Evolutionary conservation across 2,797 vertebrate species (phyloP).

Genomic region (Adelosebastes latens): DNA sequence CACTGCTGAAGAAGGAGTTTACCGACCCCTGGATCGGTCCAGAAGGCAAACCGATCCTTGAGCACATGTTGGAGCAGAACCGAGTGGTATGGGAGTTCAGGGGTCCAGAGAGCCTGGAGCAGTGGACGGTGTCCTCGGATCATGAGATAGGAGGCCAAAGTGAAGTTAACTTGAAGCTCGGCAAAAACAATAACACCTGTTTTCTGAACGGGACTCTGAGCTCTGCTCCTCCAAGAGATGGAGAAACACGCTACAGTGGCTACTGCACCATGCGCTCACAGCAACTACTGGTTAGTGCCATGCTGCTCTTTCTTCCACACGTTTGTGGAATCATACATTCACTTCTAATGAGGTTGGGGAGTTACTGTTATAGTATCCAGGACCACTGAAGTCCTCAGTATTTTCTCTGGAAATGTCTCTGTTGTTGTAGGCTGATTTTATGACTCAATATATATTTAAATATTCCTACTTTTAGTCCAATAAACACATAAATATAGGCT

Average conservation of each 20-base stretch:
- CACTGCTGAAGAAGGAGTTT: conserved; percentile 83
- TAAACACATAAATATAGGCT: not conserved
- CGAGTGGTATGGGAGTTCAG: conserved; percentile 91
- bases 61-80: conserved; percentile 88
- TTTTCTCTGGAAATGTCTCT: not conserved
- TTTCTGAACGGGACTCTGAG: conserved; percentile 89
- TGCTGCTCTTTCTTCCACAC: not conserved
- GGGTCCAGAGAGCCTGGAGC: conserved; percentile 86
- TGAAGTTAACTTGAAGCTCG: conserved; percentile 84
- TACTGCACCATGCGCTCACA: conserved; percentile 90
- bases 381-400: not conserved
- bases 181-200: conserved; percentile 87
- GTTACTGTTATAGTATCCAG: not conserved
- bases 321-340: not conserved
- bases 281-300: conserved; percentile 82
- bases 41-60: conserved; percentile 75
- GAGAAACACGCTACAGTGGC: conserved; percentile 92
- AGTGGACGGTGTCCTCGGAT: conserved; percentile 92
- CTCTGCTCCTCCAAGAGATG: conserved; percentile 86
- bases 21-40: conserved; percentile 79
- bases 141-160: conserved; percentile 92
- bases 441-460: not conserved
- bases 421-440: not conserved
- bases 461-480: not conserved
- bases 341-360: not conserved